These are phyloP conservation scores for Neolamprologus falcicula DNA, from an alignment of 2,113 vertebrate species.

Conservation along the genomic window DNA sequence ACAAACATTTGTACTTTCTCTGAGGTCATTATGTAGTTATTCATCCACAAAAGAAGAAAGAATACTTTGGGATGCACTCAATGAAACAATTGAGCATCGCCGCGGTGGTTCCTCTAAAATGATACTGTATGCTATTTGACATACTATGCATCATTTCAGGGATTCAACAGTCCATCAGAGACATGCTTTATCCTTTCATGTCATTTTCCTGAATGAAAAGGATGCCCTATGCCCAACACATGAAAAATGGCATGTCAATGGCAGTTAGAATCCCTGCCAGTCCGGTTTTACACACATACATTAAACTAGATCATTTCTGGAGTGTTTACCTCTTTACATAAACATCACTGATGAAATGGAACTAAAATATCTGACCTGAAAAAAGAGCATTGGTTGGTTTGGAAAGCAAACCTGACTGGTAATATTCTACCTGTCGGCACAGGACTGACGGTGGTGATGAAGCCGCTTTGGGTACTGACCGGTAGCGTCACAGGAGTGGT, in stretches of 20 bases:
- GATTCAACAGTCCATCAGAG: neutral
- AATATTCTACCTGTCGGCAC: slow-evolving; percentile 73
- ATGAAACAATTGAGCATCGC: slow-evolving; percentile 9
- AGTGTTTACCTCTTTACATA: neutral
- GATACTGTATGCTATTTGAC: neutral
- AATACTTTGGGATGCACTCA: slow-evolving; percentile 20
- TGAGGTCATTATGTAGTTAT: neutral
- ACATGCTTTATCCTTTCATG: slow-evolving; percentile 19
- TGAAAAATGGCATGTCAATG: neutral
- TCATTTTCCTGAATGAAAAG: slow-evolving; percentile 31
- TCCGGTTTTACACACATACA: neutral
- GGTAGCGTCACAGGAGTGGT: slow-evolving; percentile 42
- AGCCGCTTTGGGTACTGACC: slow-evolving; percentile 69
- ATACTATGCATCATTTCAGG: slow-evolving; percentile 33
- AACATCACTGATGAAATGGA: neutral
- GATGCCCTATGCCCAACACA: neutral
- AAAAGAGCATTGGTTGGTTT: slow-evolving; percentile 18
- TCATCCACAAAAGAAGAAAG: neutral
- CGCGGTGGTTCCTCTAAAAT: neutral
- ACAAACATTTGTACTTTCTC: neutral
- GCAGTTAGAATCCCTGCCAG: slow-evolving; percentile 9
- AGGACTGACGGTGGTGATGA: slow-evolving; percentile 63
- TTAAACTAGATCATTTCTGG: neutral
- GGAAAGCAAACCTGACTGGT: slow-evolving; percentile 51
- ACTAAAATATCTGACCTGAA: slow-evolving; percentile 10